These are phyloP conservation scores for Indicator indicator DNA, from an alignment of 2,113 vertebrate species.

Conservation along the genomic window DNA sequence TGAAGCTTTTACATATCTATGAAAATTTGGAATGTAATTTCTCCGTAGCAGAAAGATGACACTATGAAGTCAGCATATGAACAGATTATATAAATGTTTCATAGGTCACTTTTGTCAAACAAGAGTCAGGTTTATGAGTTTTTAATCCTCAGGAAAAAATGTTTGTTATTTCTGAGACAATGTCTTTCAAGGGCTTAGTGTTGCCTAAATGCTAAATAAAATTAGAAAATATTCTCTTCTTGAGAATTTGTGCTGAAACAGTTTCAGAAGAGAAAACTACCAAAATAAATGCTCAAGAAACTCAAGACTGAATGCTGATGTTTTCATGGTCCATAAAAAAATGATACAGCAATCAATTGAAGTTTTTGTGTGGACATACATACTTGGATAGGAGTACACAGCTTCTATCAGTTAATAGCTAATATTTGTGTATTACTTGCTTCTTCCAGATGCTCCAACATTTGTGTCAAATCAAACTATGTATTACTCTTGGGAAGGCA, in stretches of 20 bases:
- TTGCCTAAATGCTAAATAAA: not conserved
- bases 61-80: not conserved
- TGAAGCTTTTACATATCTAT: not conserved
- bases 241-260: not conserved
- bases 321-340: not conserved
- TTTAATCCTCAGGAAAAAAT: not conserved
- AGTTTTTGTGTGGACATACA: not conserved
- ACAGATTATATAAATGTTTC: not conserved
- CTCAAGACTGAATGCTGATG: not conserved
- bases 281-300: not conserved
- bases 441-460: slow-evolving; percentile 89
- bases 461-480: slow-evolving; percentile 94
- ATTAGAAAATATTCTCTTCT: not conserved
- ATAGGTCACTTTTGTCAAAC: not conserved
- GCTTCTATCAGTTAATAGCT: not conserved
- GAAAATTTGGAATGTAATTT: not conserved
- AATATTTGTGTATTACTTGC: not conserved
- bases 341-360: not conserved
- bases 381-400: not conserved
- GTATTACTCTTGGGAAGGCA: slow-evolving; percentile 97
- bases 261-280: not conserved
- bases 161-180: not conserved
- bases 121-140: not conserved
- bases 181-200: not conserved
- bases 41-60: not conserved